These are phyloP conservation scores for Pteria penguin DNA, from an alignment of 2,888 invertebrate species.

Conservation along the genomic window DNA sequence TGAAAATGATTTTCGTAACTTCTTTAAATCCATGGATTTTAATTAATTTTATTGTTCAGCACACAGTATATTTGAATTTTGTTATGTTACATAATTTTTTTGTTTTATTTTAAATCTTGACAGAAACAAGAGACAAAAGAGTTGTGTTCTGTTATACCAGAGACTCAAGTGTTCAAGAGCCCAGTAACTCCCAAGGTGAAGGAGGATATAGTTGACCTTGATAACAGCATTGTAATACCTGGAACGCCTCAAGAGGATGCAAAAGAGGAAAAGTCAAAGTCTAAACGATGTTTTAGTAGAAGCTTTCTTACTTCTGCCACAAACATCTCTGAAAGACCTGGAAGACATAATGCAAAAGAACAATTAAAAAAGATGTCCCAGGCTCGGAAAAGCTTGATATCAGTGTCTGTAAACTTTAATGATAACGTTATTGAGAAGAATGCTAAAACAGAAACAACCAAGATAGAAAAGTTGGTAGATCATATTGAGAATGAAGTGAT, in stretches of 20 bases:
- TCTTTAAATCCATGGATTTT: too few species aligned
- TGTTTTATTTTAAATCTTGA: neutral
- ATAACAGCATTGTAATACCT: constrained; percentile 59
- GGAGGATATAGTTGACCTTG: constrained; percentile 19
- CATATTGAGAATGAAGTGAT: neutral
- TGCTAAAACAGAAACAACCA: too few species aligned
- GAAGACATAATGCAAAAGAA: constrained; percentile 48
- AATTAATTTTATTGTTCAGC: too few species aligned
- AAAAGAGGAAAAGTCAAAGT: constrained; percentile 28
- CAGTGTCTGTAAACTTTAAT: constrained; percentile 52
- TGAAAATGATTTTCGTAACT: too few species aligned
- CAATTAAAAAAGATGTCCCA: constrained; percentile 42
- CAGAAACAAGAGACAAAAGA: neutral
- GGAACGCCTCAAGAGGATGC: constrained; percentile 62
- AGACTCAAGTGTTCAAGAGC: constrained; percentile 57
- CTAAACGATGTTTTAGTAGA: constrained; percentile 52
- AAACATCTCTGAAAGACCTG: constrained; percentile 55
- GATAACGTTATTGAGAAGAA: too few species aligned
- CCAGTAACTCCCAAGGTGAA: constrained; percentile 23
- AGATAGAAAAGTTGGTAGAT: too few species aligned
- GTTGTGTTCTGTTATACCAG: constrained; percentile 44
- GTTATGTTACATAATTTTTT: neutral
- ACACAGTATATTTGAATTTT: too few species aligned
- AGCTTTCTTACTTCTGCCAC: constrained; percentile 60
- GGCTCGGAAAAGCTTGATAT: constrained; percentile 48